A percentile compares a stretch with the other conserved stretches of the same genome.
These are phyloP conservation scores for Parnassius mnemosyne DNA, from an alignment of 2,888 invertebrate species.

Conservation along the genomic window DNA sequence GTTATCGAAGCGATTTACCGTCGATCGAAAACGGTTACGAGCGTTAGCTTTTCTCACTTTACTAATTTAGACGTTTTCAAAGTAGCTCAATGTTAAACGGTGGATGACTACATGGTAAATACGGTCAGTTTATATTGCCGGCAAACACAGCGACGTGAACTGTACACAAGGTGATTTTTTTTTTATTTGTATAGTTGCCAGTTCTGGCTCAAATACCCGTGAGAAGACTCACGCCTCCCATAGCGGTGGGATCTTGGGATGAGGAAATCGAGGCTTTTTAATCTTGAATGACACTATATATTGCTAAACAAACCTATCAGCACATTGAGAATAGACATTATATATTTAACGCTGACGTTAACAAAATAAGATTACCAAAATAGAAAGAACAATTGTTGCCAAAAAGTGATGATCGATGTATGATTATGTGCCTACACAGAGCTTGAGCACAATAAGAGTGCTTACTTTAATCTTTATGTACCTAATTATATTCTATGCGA, in stretches of 20 bases:
- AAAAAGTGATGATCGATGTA: too few species aligned
- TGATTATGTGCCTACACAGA: too few species aligned
- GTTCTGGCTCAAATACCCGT: conserved; percentile 75
- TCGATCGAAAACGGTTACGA: conserved; percentile 69
- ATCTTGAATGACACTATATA: conserved; percentile 67
- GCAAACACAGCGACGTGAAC: conserved; percentile 76
- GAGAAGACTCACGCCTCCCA: conserved; percentile 63
- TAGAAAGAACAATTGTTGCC: too few species aligned
- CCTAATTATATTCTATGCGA: too few species aligned
- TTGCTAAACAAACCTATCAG: conserved; percentile 50
- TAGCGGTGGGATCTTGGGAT: conserved; percentile 32
- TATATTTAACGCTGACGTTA: too few species aligned
- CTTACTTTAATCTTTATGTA: too few species aligned
- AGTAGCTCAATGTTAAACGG: conserved; percentile 75
- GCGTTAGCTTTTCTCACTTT: conserved; percentile 77
- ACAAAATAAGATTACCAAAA: too few species aligned
- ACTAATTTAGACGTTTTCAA: conserved; percentile 78
- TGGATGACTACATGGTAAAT: conserved; percentile 73
- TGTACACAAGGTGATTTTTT: conserved; percentile 75
- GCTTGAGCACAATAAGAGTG: too few species aligned
- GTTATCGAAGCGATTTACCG: conserved; percentile 74
- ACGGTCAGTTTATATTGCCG: conserved; percentile 71
- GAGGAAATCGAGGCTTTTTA: conserved; percentile 44
- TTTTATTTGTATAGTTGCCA: conserved; percentile 73
- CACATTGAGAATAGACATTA: conserved; percentile 21